These are phyloP conservation scores for Metridium senile DNA, from an alignment of 92 coral and sea anemone species.

Conservation along the genomic window DNA sequence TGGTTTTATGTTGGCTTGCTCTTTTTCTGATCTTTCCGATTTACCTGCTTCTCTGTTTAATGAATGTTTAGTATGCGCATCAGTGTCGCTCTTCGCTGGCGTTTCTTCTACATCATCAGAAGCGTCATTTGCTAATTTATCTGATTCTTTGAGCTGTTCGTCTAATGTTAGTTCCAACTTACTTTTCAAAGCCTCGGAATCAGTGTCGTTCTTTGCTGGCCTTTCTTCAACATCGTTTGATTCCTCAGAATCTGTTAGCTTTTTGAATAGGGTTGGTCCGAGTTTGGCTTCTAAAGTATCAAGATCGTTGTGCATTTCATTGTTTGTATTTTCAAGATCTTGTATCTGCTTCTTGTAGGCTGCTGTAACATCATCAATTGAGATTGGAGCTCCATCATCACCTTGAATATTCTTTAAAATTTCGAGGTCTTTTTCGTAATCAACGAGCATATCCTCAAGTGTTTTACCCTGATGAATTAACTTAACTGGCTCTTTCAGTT, in stretches of 20 bases:
- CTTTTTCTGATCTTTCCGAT: not conserved
- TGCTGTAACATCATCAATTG: conserved; percentile 7
- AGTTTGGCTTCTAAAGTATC: not conserved
- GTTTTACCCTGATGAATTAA: conserved; percentile 43
- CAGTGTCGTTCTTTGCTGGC: not conserved
- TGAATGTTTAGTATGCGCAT: not conserved
- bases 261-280: not conserved
- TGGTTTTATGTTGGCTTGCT: not conserved
- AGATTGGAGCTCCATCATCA: conserved; percentile 1
- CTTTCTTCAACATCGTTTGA: not conserved
- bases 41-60: not conserved
- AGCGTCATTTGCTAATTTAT: not conserved
- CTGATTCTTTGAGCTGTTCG: not conserved
- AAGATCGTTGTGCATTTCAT: not conserved
- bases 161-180: not conserved
- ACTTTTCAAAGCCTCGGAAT: not conserved
- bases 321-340: not conserved
- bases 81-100: not conserved
- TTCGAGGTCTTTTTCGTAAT: conserved; percentile 39
- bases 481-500: conserved; percentile 5
- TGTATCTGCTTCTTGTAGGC: conserved; percentile 1
- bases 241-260: too few species aligned
- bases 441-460: conserved; percentile 38
- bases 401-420: not conserved
- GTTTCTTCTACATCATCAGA: not conserved